A percentile compares a stretch with the other conserved stretches of the same genome.
These are phyloP conservation scores for Pyrocephalus nanus DNA, from an alignment of 2,797 vertebrate species.

Conservation along the genomic window DNA sequence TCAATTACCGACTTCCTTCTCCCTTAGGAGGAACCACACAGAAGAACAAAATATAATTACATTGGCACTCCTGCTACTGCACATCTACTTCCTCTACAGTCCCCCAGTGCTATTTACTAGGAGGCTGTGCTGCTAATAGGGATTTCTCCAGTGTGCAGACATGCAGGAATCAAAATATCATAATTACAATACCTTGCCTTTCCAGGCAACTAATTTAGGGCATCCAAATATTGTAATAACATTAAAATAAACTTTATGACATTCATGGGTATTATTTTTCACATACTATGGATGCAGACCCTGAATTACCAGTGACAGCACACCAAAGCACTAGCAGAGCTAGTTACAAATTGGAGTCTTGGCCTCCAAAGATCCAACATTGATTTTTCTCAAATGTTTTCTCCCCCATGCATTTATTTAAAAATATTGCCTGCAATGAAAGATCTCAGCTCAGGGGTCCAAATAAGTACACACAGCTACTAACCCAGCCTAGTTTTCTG, in stretches of 20 bases:
- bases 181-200: not conserved
- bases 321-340: not conserved
- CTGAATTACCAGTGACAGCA: not conserved
- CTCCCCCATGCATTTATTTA: not conserved
- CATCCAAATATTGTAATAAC: not conserved
- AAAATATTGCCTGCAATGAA: not conserved
- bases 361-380: not conserved
- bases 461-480: not conserved
- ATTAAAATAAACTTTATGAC: not conserved
- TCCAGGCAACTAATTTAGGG: not conserved
- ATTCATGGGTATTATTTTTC: not conserved
- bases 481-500: not conserved
- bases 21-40: not conserved
- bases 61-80: conserved; percentile 23
- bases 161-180: not conserved
- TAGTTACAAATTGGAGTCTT: not conserved
- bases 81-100: not conserved
- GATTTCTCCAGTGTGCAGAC: not conserved
- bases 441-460: not conserved
- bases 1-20: conserved; percentile 43
- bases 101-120: not conserved
- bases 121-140: not conserved
- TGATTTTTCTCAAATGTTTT: not conserved
- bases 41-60: conserved; percentile 40
- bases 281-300: not conserved